Evolutionary conservation across 2,797 vertebrate species (phyloP).

Genomic region (Tapirus indicus): DNA sequence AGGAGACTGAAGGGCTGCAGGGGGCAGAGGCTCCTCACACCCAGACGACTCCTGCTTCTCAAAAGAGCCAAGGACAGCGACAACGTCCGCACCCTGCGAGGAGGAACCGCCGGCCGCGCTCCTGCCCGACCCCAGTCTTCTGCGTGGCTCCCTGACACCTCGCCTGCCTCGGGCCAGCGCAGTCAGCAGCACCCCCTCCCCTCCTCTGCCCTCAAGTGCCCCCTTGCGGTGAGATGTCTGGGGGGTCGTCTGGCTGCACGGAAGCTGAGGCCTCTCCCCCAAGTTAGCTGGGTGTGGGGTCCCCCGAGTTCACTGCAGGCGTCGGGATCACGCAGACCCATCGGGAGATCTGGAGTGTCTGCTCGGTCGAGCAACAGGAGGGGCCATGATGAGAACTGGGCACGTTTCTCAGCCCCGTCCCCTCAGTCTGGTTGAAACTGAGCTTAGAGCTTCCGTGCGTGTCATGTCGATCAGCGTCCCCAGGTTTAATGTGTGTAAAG

Average conservation of each 20-base stretch:
- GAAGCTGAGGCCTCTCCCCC: background rate
- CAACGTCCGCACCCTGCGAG: background rate
- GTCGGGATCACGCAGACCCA: rapidly evolving
- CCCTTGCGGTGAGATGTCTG: rapidly evolving
- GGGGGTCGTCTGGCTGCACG: background rate
- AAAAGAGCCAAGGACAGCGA: background rate
- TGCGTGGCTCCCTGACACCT: background rate
- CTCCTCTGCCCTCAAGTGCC: background rate
- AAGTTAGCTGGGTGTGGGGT: background rate
- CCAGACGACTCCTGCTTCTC: background rate
- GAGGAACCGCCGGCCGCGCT: background rate
- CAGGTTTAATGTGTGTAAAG: rapidly evolving
- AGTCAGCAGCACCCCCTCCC: background rate
- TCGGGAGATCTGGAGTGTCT: background rate
- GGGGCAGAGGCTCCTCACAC: background rate
- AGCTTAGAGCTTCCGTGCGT: background rate
- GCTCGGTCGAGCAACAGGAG: background rate
- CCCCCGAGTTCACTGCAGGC: too few species aligned
- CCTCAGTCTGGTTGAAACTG: background rate
- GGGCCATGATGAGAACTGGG: background rate
- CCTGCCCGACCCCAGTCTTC: background rate
- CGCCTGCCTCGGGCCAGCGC: too few species aligned
- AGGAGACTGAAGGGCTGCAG: background rate
- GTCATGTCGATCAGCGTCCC: rapidly evolving
- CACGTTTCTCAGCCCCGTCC: background rate